These are phyloP conservation scores for Cepaea nemoralis DNA, from an alignment of 1,140 invertebrate genomes.

Conservation along the genomic window DNA sequence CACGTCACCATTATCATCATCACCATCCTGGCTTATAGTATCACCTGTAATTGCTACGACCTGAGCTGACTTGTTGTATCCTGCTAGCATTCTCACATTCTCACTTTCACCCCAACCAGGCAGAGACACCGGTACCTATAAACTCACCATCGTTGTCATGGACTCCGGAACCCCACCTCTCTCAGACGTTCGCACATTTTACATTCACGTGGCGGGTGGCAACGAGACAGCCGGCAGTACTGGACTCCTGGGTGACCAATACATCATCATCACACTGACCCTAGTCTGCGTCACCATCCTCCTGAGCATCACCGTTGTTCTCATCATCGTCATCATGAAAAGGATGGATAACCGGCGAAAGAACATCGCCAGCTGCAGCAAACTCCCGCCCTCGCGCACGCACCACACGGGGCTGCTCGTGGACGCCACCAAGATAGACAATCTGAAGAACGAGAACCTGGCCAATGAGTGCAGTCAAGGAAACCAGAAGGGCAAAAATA, in stretches of 20 bases:
- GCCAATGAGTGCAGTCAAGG: slow-evolving; percentile 14
- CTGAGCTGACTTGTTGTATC: too few species aligned
- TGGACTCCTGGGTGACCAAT: slow-evolving; percentile 37
- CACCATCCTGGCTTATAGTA: too few species aligned
- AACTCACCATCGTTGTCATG: slow-evolving; percentile 48
- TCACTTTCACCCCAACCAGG: slow-evolving; percentile 1
- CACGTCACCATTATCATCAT: too few species aligned
- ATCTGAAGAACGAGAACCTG: slow-evolving; percentile 30
- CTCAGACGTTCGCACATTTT: slow-evolving; percentile 41
- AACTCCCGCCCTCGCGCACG: slow-evolving; percentile 12
- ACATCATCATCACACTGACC: slow-evolving; percentile 58
- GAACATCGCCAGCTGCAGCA: not conserved
- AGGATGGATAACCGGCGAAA: slow-evolving; percentile 47
- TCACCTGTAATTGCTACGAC: too few species aligned
- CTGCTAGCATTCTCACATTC: too few species aligned
- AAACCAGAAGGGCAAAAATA: not conserved
- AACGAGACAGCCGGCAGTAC: slow-evolving; percentile 37
- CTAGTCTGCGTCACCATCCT: slow-evolving; percentile 61
- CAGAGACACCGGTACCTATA: slow-evolving; percentile 46
- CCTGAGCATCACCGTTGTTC: slow-evolving; percentile 57
- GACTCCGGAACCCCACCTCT: slow-evolving; percentile 48
- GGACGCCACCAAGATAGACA: slow-evolving; percentile 44
- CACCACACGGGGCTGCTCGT: slow-evolving; percentile 31
- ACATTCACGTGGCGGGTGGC: slow-evolving; percentile 43
- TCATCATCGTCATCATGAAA: slow-evolving; percentile 61